Evolutionary conservation across 2,888 invertebrate species (phyloP), one percentile per base, ranked within the genome.

Genomic region (Tetropium fuscum): DNA sequence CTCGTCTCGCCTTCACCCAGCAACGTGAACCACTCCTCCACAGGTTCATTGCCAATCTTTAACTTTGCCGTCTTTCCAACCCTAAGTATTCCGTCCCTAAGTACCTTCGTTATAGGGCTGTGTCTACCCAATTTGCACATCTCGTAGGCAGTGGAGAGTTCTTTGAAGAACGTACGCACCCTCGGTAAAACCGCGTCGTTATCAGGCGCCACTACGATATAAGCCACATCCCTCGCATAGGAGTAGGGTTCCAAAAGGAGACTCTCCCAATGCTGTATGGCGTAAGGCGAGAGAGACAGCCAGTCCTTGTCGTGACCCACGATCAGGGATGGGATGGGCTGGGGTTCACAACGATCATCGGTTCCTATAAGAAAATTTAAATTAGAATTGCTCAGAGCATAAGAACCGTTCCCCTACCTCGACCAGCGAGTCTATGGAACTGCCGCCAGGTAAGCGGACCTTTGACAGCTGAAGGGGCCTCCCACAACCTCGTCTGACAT

Each of bases 391-490:
- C n/a, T n/a, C 10, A 11, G 11, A 10, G 11, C 10, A 32, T 49
- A 6, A 49, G 11, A 11, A 5, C 19, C 34, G 13, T 11, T 10
- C 22, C 53, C 45, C 66, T 63, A 77, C 79, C 96, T 78, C 97
- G 87, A 5, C 97, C 97, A 32, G 97, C 97, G 60, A 98, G 86
- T 59, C 95, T 88, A 85, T 97, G 98, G 83, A 99, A 98, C 81
- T 98, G 96, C 51, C 97, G 88, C 98, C 98, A 99, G 1, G 98
- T 99, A 8, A 99, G 87, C 20, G 98, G 98, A 0, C 99, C 99
- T 66, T 94, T 92, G 34, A 99, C 95, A 0, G 91, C 92, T 72
- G 92, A 90, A 0, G 92, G 92, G 51, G 96, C 94, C 81, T 98
- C 97, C 93, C 97, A 97, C 83, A 95, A 87, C 69, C 94, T 70